These are phyloP conservation scores for Ptychoptera contaminata DNA, from an alignment of 2,888 invertebrate genomes.

Conservation along the genomic window DNA sequence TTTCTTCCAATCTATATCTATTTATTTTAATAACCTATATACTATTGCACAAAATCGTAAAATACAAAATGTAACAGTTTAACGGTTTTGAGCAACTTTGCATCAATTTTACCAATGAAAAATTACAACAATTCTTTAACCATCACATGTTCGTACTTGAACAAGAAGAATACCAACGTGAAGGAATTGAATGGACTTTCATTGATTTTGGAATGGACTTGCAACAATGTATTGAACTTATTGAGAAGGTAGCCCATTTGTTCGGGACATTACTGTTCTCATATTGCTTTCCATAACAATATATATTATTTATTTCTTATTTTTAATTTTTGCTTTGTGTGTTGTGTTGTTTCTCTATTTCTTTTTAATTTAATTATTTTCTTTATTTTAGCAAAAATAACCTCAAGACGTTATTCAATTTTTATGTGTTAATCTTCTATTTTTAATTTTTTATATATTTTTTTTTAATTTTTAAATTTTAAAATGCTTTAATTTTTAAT, in stretches of 20 bases:
- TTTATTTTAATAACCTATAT: conserved; percentile 23
- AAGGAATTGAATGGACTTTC: conserved; percentile 82
- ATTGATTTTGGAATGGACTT: conserved; percentile 94
- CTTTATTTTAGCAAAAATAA: no score
- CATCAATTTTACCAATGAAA: conserved; percentile 94
- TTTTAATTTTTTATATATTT: no score
- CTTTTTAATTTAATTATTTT: no score
- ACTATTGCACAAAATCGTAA: neutral
- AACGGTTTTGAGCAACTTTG: conserved; percentile 92
- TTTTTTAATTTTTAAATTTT: no score
- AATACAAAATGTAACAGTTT: conserved; percentile 7
- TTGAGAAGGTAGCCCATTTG: conserved; percentile 43
- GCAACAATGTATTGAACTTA: conserved; percentile 60
- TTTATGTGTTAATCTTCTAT: no score
- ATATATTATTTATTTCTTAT: no score
- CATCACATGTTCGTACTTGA: conserved; percentile 93
- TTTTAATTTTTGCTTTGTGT: no score
- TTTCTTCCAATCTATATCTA: conserved; percentile 8
- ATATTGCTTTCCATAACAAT: no score
- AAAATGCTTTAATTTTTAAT: no score
- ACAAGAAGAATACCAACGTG: conserved; percentile 88
- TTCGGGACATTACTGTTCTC: no score
- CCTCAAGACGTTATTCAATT: no score
- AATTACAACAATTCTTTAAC: conserved; percentile 91
- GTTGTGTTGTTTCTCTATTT: no score